Conservation (phyloP, 2,797 vertebrate species). For the Aselliscus stoliczkanus region DNA sequence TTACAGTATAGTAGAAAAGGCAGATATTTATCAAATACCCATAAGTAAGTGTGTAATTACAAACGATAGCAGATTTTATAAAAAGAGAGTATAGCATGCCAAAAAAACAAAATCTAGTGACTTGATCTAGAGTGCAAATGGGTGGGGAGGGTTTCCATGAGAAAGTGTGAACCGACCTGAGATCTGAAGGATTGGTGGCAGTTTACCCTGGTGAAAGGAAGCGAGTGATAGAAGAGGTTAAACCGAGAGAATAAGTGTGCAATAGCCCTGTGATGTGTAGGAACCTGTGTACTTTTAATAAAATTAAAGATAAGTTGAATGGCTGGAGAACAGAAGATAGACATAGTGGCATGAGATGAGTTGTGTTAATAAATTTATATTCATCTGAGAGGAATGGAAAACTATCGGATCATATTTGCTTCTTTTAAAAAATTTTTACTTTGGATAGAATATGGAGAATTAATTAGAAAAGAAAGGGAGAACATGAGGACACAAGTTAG, state of each 20-base stretch:
- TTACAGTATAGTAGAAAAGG: neutral
- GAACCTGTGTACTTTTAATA: neutral
- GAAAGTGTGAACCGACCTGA: neutral
- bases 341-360: neutral
- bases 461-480: neutral
- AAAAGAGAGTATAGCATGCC: neutral
- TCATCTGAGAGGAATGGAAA: neutral
- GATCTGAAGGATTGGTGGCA: neutral
- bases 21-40: neutral
- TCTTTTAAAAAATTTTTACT: neutral
- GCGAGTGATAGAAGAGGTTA: neutral
- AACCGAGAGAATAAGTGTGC: neutral
- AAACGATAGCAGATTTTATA: constrained; percentile 1
- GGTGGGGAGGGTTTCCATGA: neutral
- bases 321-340: neutral
- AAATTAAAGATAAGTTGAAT: neutral
- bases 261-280: neutral
- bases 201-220: neutral
- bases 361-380: neutral
- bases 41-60: neutral
- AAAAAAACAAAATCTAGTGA: neutral
- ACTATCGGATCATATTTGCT: neutral
- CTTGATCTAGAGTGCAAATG: neutral
- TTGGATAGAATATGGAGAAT: neutral
- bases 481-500: neutral